Conservation (phyloP, 2,113 vertebrate species). For the Acanthochromis polyacanthus region DNA sequence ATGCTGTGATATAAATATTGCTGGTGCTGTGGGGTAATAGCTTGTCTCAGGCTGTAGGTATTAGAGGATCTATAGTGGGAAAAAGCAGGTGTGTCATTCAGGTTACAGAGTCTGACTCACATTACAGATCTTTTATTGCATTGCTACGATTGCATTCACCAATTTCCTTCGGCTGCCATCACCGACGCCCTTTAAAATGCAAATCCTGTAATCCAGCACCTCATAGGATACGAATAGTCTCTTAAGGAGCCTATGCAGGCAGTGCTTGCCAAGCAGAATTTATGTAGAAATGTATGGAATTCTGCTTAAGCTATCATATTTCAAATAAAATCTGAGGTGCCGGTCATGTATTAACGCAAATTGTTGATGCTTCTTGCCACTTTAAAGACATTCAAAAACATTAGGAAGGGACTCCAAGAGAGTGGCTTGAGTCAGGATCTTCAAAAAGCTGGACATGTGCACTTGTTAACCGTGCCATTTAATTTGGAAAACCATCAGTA, state of each 20-base stretch:
- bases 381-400: neutral
- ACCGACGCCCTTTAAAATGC: slow-evolving; percentile 69
- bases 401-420: neutral
- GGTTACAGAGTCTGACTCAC: slow-evolving; percentile 34
- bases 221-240: slow-evolving; percentile 56
- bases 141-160: slow-evolving; percentile 49
- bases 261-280: slow-evolving; percentile 15
- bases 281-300: slow-evolving; percentile 27
- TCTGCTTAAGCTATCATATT: slow-evolving; percentile 17
- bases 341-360: slow-evolving; percentile 1
- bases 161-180: slow-evolving; percentile 50
- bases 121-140: slow-evolving; percentile 59
- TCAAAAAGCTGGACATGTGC: neutral
- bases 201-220: slow-evolving; percentile 69
- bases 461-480: neutral
- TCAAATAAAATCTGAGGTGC: neutral
- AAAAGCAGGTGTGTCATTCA: slow-evolving; percentile 58
- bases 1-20: slow-evolving; percentile 36
- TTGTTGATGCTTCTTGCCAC: neutral
- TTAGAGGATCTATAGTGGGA: slow-evolving; percentile 37
- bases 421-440: neutral
- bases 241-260: slow-evolving; percentile 34
- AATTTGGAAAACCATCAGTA: neutral
- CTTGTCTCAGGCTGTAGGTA: slow-evolving; percentile 27
- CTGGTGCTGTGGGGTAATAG: slow-evolving; percentile 17